These are phyloP conservation scores for Pedetes capensis DNA, from an alignment of 2,113 vertebrate genomes.

Conservation along the genomic window DNA sequence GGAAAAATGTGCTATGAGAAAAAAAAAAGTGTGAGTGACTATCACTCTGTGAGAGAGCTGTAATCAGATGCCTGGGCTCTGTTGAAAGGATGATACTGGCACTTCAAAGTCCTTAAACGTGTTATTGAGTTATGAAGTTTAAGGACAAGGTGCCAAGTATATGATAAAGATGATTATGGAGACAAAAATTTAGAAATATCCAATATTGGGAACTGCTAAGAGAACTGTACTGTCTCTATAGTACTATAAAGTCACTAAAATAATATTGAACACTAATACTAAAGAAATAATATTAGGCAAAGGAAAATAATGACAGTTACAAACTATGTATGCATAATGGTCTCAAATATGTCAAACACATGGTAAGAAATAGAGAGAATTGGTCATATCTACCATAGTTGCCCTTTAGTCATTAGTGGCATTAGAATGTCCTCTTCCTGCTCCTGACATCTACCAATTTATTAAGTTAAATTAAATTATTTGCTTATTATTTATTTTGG, in stretches of 20 bases:
- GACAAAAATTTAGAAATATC: neutral
- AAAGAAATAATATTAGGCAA: neutral
- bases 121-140: neutral
- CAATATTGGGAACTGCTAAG: neutral
- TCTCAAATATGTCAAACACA: neutral
- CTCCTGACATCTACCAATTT: neutral
- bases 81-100: neutral
- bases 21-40: constrained; percentile 36
- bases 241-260: neutral
- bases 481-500: neutral
- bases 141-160: neutral
- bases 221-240: neutral
- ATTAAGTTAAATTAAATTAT: neutral
- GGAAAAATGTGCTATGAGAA: constrained; percentile 46
- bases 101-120: neutral
- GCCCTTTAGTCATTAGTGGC: neutral
- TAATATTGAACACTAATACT: neutral
- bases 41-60: neutral
- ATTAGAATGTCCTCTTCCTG: neutral
- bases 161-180: neutral
- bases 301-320: neutral
- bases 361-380: neutral
- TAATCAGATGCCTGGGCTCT: constrained; percentile 27
- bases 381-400: neutral
- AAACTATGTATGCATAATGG: neutral